Percentiles rank a stretch among this genome's conserved stretches.
These are phyloP conservation scores for Manduca sexta DNA, from an alignment of 1,140 invertebrate species.

Conservation along the genomic window DNA sequence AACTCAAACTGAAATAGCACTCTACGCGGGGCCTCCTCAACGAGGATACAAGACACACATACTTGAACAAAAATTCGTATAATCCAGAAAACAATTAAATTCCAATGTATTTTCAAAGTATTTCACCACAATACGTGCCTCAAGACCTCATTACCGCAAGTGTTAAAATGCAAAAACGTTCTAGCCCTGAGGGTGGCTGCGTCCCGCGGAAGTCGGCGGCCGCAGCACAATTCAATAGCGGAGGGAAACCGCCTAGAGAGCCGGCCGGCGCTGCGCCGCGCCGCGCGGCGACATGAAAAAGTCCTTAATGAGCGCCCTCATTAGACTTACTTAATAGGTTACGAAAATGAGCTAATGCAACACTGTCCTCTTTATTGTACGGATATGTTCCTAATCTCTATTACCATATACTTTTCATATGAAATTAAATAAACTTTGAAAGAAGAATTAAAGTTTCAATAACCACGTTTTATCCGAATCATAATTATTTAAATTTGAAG, in stretches of 20 bases:
- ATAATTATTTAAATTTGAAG: too few species aligned
- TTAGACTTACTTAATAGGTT: slow-evolving; percentile 22
- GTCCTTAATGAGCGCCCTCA: slow-evolving; percentile 38
- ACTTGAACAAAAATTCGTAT: not conserved
- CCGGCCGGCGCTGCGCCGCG: slow-evolving; percentile 8
- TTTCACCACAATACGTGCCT: slow-evolving; percentile 13
- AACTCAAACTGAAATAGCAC: too few species aligned
- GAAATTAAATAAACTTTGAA: too few species aligned
- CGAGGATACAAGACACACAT: too few species aligned
- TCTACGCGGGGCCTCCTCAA: too few species aligned
- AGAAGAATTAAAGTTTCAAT: too few species aligned
- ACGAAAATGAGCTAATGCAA: not conserved
- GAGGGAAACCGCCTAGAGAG: slow-evolving; percentile 23
- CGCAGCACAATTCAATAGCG: slow-evolving; percentile 33
- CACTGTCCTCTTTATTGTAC: not conserved
- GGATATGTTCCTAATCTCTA: not conserved
- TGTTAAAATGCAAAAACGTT: slow-evolving; percentile 42
- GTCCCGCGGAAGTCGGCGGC: slow-evolving; percentile 28
- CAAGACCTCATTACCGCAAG: slow-evolving; percentile 42
- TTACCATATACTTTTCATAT: too few species aligned
- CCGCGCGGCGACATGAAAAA: slow-evolving; percentile 31
- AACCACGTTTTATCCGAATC: too few species aligned
- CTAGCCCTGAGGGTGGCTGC: slow-evolving; percentile 23
- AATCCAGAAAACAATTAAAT: not conserved
- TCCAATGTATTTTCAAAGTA: not conserved